Base-by-base conservation (phyloP, 2,888 invertebrate genomes). In the Acanthopleura granulata region DNA sequence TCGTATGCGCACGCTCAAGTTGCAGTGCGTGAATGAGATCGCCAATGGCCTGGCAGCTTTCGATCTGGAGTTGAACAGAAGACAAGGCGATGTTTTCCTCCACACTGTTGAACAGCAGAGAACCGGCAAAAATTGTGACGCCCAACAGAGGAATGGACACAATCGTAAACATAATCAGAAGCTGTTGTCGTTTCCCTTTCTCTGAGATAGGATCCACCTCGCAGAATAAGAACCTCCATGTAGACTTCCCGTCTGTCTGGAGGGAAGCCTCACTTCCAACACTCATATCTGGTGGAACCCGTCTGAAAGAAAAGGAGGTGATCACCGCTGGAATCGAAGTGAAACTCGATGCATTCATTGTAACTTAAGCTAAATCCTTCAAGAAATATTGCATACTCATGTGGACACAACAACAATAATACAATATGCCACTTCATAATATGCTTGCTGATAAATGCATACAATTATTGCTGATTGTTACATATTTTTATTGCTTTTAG, bases 121-220 rank as follows among this genome's bases (percentile, higher is more conserved):
- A 27, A n/a, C 72, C 51, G 49, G 76, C 74, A 69, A 77, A 77
- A 18, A 57, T 40, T 12, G 72, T 49, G 4, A 77, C 66, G 29
- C 76, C 76, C 0, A 51, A 30, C 40, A 77, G 57, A 11, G 76
- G 76, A 49, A 77, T 62, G 25, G 74, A 74, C 27, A 77, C 71
- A 49, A 77, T 62, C 25, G 74, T 72, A 15, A 77, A 62, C 27
- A 74, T 72, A 4, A 72, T 27, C 15, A 74, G 25, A 14, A 75
- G 61, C 61, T 72, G 74, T 25, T 71, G 57, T n/a, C 51, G 29
- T 66, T 74, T 77, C 22, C 76, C 76, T n/a, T 49, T 30, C 3
- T 70, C 49, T 22, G 76, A 72, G 69, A 75, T 74, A 27, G 76
- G 76, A 62, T 77, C 76, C 9, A 74, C 76, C 29, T 74, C 74